Conservation (phyloP, 2,113 vertebrate species). For the Halichoerus grypus region DNA sequence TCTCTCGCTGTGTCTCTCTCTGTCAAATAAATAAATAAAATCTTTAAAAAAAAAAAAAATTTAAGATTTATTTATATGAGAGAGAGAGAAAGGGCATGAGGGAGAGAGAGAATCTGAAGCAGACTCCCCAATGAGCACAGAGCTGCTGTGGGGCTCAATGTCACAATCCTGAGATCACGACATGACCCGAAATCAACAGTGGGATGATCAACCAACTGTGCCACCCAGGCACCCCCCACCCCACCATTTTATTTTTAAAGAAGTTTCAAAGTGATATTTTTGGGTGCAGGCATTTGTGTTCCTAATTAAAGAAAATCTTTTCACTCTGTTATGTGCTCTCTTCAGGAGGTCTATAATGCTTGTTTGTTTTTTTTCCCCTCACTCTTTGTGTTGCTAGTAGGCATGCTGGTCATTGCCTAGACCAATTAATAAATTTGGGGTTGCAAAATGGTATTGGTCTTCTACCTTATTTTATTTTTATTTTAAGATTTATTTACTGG, state of each 20-base stretch:
- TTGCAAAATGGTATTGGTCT: not conserved
- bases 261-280: not conserved
- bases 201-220: not conserved
- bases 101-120: not conserved
- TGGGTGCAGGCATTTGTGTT: not conserved
- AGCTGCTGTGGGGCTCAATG: not conserved
- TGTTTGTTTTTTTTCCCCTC: not conserved
- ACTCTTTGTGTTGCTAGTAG: not conserved
- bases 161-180: not conserved
- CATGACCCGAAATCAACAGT: not conserved
- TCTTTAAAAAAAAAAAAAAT: too few species aligned
- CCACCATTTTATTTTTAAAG: not conserved
- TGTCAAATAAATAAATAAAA: too few species aligned
- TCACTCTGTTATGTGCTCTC: not conserved
- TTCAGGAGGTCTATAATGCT: not conserved
- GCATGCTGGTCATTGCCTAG: not conserved
- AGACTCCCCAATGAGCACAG: not conserved
- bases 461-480: not conserved
- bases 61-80: not conserved
- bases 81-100: not conserved
- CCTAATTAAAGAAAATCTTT: not conserved
- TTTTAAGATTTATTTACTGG: not conserved
- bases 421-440: not conserved
- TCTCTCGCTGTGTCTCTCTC: too few species aligned
- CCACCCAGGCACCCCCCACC: too few species aligned